Base-by-base conservation (phyloP, 2,888 invertebrate species). In the Dexiosoma caninum region DNA sequence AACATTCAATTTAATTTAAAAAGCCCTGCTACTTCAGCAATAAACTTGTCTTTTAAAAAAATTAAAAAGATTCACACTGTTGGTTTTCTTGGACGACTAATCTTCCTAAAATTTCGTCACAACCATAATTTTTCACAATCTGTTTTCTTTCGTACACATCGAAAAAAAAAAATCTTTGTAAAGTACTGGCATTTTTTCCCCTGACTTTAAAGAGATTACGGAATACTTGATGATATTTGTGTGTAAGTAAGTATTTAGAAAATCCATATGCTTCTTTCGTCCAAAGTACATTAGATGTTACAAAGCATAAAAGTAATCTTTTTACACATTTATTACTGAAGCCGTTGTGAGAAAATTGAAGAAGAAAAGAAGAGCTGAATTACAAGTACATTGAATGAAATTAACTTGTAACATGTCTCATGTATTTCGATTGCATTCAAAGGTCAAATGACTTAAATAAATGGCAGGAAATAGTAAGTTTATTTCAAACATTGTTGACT, bases 281-380 rank as follows among this genome's bases (percentile, higher is more conserved):
- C n/a, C 51, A 49, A 49, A n/a, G 19, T 32, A 23, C 16, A 42
- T 37, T 21, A 5, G 51, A 60, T 23, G 67, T 51, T 57, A 30
- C 44, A 64, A 59, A 75, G 59, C 64, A 62, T 67, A 81, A 40
- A 55, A n/a, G 21, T 75, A 67, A 75, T 67, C 35, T 67, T 53
- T 67, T 67, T 42, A 75, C 60, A 21, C 67, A 67, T 75, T 67
- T 67, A 51, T 42, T 67, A 14, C 40, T 44, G 10, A 51, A n/a
- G 67, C 40, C 66, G 64, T 46, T n/a, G 19, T 27, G 19, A 32
- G 27, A 12, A 46, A 64, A 37, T 49, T 40, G 10, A 19, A 21
- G 19, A n/a, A 53, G 53, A 49, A 37, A 27, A 8, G 44, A n/a
- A n/a, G n/a, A n/a, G n/a, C n/a, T n/a, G 14, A 3, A 27, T n/a